phyloP scores from a whole-genome alignment of 2,113 vertebrate genomes.

The Strix aluco region DNA sequence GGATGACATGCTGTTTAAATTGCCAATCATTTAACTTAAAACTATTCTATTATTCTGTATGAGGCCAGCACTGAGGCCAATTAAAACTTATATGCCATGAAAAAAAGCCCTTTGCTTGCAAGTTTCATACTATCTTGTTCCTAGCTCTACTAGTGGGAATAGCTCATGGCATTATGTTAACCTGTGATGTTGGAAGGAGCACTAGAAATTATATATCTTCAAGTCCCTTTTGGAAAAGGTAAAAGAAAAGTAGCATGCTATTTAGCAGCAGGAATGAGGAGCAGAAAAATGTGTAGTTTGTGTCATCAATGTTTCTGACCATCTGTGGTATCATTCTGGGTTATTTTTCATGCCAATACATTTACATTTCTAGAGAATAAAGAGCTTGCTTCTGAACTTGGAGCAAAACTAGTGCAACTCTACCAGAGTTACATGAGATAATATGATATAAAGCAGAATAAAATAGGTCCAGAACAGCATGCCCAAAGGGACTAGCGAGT shows the following conservation, averaged over 20 bases:
- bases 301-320: slow-evolving; percentile 53
- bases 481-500: neutral
- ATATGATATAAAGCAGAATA: neutral
- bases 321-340: slow-evolving; percentile 52
- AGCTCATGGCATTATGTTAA: slow-evolving; percentile 42
- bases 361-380: slow-evolving; percentile 31
- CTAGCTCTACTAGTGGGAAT: slow-evolving; percentile 18
- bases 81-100: slow-evolving; percentile 33
- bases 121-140: slow-evolving; percentile 17
- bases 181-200: neutral
- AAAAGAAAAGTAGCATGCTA: slow-evolving; percentile 24
- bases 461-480: neutral
- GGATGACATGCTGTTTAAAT: slow-evolving; percentile 27
- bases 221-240: slow-evolving; percentile 25
- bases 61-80: slow-evolving; percentile 20
- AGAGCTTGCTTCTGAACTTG: neutral
- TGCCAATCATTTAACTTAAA: slow-evolving; percentile 36
- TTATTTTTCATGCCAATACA: slow-evolving; percentile 38
- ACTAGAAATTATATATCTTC: neutral
- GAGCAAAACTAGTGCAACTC: neutral
- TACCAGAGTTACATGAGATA: neutral
- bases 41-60: slow-evolving; percentile 22
- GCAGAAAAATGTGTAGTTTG: slow-evolving; percentile 23
- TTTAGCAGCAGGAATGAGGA: slow-evolving; percentile 18
- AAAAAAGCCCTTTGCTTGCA: slow-evolving; percentile 43